Base-by-base conservation (phyloP, 2,797 vertebrate species). In the Eospalax fontanierii region DNA sequence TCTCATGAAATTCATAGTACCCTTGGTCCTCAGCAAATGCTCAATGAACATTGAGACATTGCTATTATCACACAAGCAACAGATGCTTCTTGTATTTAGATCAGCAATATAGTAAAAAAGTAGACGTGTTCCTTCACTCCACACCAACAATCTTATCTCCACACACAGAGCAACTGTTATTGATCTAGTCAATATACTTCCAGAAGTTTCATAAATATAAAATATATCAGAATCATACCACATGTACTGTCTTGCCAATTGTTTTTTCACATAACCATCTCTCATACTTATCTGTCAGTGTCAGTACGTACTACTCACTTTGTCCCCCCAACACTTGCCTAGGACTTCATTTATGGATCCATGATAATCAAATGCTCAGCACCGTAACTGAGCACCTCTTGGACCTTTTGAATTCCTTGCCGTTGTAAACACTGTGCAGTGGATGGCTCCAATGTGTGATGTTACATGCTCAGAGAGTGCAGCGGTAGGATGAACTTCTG, bases 1-100 rank as follows among this genome's bases (percentile, higher is more conserved):
- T 54, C 8, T 5, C 33, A 61, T 0, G 24, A 83, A 61, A 2
- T 24, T 71, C 33, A 24, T 57, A 24, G 76, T 63, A 73, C 43
- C 46, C 59, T 68, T 46, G 19, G 54, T n/a, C 28, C 22, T 15
- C 43, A 19, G 10, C 46, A 66, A 83, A 33, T 40, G 8, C 38
- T 90, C 75, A 46, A 0, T 6, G 12, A n/a, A 88, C 1, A 14
- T 1, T 1, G n/a, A 75, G 40, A 35, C 26, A 2, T 66, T 50
- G 46, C 22, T 33, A 11, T 80, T 38, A 33, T 40, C 70, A 83
- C 22, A 40, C 46, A 74, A 59, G 63, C 16, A 81, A 61, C n/a
- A 81, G 74, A 84, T 54, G 22, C 28, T 79, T 66, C 89, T 86
- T 66, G 12, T 66, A 81, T 84, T 61, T 93, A 87, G 38, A 73